These are phyloP conservation scores for Sceloporus undulatus DNA, from an alignment of 2,113 vertebrate species.

Conservation along the genomic window DNA sequence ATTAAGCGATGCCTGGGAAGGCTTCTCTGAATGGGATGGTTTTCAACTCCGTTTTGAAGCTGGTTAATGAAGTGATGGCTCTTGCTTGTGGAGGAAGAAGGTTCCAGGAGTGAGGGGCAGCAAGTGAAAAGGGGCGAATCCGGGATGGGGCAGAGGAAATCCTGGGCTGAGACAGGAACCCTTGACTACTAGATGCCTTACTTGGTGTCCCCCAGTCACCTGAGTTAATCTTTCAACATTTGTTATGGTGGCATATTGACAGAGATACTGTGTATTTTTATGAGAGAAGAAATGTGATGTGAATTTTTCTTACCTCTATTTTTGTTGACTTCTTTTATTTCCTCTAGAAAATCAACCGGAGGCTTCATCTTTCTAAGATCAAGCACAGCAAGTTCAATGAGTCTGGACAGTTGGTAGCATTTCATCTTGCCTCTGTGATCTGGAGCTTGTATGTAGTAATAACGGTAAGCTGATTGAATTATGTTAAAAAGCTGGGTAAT, in stretches of 20 bases:
- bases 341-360: slow-evolving; percentile 92
- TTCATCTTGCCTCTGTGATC: slow-evolving; percentile 91
- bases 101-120: too few relatives aligned
- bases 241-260: background rate
- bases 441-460: slow-evolving; percentile 93
- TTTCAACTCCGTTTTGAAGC: too few relatives aligned
- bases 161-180: too few relatives aligned
- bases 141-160: too few relatives aligned
- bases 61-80: too few relatives aligned
- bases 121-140: too few relatives aligned
- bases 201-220: background rate
- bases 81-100: too few relatives aligned
- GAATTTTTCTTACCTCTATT: background rate
- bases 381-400: slow-evolving; percentile 99
- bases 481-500: background rate
- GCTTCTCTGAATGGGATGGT: too few relatives aligned
- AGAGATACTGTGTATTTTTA: background rate
- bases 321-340: slow-evolving; percentile 15
- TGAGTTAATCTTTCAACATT: background rate
- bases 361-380: slow-evolving; percentile 98
- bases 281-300: background rate
- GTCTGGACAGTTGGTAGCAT: slow-evolving; percentile 94
- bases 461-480: slow-evolving; percentile 81
- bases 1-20: too few relatives aligned
- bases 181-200: too few relatives aligned